Percentiles rank a stretch among this genome's conserved stretches.
These are phyloP conservation scores for Delia radicum DNA, from an alignment of 1,140 invertebrate genomes.

Conservation along the genomic window DNA sequence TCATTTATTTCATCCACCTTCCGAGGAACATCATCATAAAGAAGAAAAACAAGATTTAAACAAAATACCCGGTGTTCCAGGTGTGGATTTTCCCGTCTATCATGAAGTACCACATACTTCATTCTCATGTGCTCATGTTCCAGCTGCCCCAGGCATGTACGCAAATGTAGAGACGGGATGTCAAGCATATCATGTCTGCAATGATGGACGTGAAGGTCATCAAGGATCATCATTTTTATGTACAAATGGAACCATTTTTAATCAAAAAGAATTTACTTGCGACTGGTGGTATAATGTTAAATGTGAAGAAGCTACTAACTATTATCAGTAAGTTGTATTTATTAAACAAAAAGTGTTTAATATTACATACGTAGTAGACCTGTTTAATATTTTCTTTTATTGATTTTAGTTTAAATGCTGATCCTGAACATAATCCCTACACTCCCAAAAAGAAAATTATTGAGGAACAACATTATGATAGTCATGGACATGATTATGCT, in stretches of 20 bases:
- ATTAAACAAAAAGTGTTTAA: too few relatives aligned
- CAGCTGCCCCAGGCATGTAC: constrained; percentile 79
- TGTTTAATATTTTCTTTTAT: too few relatives aligned
- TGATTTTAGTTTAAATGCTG: constrained; percentile 69
- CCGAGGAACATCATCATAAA: constrained; percentile 37
- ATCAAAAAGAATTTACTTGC: constrained; percentile 82
- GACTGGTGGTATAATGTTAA: constrained; percentile 94
- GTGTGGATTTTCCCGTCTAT: constrained; percentile 77
- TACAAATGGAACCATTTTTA: constrained; percentile 85
- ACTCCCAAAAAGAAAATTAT: constrained; percentile 67
- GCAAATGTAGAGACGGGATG: constrained; percentile 84
- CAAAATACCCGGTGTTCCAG: constrained; percentile 72
- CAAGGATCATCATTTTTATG: constrained; percentile 82
- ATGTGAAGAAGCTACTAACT: constrained; percentile 65
- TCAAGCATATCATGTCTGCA: constrained; percentile 84
- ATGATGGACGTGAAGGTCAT: constrained; percentile 77
- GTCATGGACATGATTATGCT: constrained; percentile 28
- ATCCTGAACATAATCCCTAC: constrained; percentile 78
- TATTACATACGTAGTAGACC: too few relatives aligned
- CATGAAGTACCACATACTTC: constrained; percentile 74
- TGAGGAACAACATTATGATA: constrained; percentile 40
- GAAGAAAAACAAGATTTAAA: constrained; percentile 73
- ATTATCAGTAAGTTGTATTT: constrained; percentile 48
- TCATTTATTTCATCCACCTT: constrained; percentile 41
- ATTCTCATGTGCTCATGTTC: constrained; percentile 75